phyloP scores from a whole-genome alignment of 2,888 invertebrate species.

The Himalopsyche tibetana region DNA sequence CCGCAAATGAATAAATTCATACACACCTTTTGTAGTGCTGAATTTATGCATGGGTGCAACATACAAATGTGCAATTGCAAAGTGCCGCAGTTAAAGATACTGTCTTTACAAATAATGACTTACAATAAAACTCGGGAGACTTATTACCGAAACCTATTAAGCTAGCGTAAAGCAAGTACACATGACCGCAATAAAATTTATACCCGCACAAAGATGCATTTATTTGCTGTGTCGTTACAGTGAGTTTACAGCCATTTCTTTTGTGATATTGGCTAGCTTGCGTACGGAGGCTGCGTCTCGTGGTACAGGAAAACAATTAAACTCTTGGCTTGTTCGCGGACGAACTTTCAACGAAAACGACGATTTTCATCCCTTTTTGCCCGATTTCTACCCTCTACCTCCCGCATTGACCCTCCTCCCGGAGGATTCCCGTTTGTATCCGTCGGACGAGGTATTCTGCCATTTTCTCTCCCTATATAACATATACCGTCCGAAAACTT shows the following conservation, averaged over 20 bases:
- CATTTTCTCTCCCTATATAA: conserved; percentile 6
- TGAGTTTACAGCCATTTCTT: conserved; percentile 52
- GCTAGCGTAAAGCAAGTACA: conserved; percentile 36
- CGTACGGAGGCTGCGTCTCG: conserved; percentile 68
- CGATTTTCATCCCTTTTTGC: conserved; percentile 67
- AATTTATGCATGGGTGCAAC: conserved; percentile 44
- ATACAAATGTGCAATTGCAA: conserved; percentile 23
- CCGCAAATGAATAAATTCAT: conserved; percentile 57
- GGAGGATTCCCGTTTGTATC: conserved; percentile 47
- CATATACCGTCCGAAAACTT: conserved; percentile 35
- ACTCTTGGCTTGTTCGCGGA: conserved; percentile 72
- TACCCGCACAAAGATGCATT: conserved; percentile 53
- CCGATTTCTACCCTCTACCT: conserved; percentile 68
- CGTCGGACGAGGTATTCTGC: conserved; percentile 28
- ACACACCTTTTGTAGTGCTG: conserved; percentile 50
- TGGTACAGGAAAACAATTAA: conserved; percentile 75
- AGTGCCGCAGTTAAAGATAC: conserved; percentile 28
- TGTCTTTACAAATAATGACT: conserved; percentile 47
- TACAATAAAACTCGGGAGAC: conserved; percentile 51
- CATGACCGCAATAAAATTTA: conserved; percentile 42
- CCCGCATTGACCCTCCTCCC: conserved; percentile 18
- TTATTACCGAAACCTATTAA: conserved; percentile 51
- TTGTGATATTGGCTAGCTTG: conserved; percentile 61
- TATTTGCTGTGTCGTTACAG: conserved; percentile 56
- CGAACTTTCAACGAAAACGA: conserved; percentile 71